These are phyloP conservation scores for Mirza zaza DNA, from an alignment of 2,113 vertebrate species.

Conservation along the genomic window DNA sequence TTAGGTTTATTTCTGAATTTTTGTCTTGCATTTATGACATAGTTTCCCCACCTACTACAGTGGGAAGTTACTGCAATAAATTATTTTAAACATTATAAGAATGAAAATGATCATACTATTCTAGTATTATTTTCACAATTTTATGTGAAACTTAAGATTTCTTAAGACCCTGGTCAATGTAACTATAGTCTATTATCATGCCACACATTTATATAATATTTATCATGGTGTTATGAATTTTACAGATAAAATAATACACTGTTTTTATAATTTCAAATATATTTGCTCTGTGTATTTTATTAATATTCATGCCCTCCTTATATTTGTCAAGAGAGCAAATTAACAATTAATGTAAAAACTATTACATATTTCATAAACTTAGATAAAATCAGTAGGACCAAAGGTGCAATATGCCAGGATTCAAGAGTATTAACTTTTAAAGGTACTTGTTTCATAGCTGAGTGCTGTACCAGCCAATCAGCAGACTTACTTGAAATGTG, in stretches of 20 bases:
- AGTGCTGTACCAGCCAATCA: neutral
- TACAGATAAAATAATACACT: neutral
- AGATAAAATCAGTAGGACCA: slow-evolving; percentile 73
- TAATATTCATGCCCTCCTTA: slow-evolving; percentile 59
- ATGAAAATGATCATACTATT: neutral
- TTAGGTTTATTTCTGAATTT: slow-evolving; percentile 36
- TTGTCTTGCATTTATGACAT: slow-evolving; percentile 31
- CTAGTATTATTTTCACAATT: neutral
- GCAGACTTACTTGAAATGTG: neutral
- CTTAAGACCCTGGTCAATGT: neutral
- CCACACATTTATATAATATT: neutral
- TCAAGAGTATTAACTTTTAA: slow-evolving; percentile 70
- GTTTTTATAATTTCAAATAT: slow-evolving; percentile 67
- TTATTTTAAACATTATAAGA: slow-evolving; percentile 34
- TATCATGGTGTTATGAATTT: slow-evolving; percentile 20
- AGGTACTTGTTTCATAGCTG: neutral
- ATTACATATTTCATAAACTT: slow-evolving; percentile 75
- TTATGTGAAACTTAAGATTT: neutral
- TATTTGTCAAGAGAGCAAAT: slow-evolving; percentile 74
- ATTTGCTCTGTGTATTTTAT: slow-evolving; percentile 60
- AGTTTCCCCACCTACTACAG: neutral
- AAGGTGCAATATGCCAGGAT: slow-evolving; percentile 59
- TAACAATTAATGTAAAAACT: slow-evolving; percentile 71
- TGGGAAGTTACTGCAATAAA: slow-evolving; percentile 29
- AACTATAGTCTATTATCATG: neutral